These are phyloP conservation scores for Onychostruthus taczanowskii DNA, from an alignment of 2,113 vertebrate genomes.

Conservation along the genomic window DNA sequence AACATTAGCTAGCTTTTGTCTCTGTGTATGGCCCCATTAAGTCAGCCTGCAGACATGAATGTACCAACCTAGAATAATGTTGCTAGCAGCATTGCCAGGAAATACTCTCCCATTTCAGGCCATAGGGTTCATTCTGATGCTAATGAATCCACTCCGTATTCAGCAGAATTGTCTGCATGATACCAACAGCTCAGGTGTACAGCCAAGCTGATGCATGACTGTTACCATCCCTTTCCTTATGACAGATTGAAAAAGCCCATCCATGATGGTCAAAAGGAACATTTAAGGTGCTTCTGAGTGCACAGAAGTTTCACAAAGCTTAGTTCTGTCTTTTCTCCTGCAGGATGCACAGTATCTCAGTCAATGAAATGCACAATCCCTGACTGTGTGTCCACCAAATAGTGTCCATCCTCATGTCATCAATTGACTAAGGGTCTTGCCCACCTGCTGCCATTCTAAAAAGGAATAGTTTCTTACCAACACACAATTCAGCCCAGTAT, in stretches of 20 bases:
- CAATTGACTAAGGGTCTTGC: neutral
- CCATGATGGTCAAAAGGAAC: neutral
- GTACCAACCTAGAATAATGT: constrained; percentile 19
- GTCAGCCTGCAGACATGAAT: neutral
- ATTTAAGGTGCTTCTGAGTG: neutral
- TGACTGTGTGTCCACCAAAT: neutral
- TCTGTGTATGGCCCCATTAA: constrained; percentile 34
- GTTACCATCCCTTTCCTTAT: neutral
- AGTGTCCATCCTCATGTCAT: rapidly evolving
- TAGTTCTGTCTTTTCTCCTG: neutral
- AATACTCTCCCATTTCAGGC: neutral
- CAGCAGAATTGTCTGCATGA: neutral
- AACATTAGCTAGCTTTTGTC: constrained; percentile 28
- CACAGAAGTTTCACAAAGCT: neutral
- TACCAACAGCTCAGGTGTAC: neutral
- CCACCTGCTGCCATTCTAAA: neutral
- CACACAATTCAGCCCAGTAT: neutral
- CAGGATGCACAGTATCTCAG: neutral
- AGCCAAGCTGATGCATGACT: neutral
- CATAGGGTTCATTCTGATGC: constrained; percentile 14
- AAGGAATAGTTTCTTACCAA: neutral
- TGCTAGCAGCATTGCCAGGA: neutral
- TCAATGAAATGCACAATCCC: neutral
- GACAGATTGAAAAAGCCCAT: neutral
- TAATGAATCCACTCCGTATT: neutral